Percentiles rank a stretch among this genome's conserved stretches.
phyloP scores from a whole-genome alignment of 2,888 invertebrate genomes.

The Conomelus anceps region DNA sequence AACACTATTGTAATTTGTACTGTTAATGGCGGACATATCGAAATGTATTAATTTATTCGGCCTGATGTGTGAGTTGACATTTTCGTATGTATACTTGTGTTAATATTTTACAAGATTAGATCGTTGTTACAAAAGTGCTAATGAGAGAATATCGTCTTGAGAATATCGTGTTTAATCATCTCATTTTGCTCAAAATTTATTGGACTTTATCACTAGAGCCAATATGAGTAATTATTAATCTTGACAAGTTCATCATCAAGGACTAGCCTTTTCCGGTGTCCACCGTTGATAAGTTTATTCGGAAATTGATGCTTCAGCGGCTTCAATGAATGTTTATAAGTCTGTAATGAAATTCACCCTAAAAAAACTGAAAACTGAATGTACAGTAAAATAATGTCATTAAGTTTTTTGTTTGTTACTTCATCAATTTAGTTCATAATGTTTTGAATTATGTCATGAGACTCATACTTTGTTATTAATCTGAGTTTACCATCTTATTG shows the following conservation, averaged over 20 bases:
- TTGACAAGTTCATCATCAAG: no score
- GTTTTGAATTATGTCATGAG: no score
- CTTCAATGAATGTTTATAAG: background rate
- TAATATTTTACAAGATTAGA: background rate
- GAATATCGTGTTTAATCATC: background rate
- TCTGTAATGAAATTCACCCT: no score
- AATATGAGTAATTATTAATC: no score
- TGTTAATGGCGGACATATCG: background rate
- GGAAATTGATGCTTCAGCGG: background rate
- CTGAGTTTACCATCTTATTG: no score
- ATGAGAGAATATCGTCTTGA: background rate
- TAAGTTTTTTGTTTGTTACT: background rate
- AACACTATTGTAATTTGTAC: no score
- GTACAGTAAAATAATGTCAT: background rate
- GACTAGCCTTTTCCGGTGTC: no score
- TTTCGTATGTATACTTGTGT: background rate
- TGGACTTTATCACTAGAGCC: background rate
- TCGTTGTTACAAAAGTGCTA: background rate
- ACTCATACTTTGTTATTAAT: no score
- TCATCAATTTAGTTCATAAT: no score
- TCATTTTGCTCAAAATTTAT: background rate
- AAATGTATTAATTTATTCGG: background rate
- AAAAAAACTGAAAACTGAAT: background rate
- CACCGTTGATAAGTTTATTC: no score
- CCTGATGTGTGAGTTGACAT: background rate